Evolutionary conservation across 2,113 vertebrate genomes (phyloP).

Genomic region (Chelonoidis abingdonii): DNA sequence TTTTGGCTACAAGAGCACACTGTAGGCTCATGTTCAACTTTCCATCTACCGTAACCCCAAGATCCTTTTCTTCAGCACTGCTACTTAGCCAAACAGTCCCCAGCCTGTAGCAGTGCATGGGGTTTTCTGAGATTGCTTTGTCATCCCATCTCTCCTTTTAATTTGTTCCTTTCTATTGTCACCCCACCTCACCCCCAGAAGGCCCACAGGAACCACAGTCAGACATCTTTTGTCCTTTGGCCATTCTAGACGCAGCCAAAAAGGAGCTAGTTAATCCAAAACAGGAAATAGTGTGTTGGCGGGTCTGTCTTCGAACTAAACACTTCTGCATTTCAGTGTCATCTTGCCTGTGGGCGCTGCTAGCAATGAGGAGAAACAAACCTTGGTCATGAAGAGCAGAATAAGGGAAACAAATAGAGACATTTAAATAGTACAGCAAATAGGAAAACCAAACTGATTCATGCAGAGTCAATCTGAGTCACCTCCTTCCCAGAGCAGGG

Average conservation of each 20-base stretch:
- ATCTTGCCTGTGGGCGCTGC: background rate
- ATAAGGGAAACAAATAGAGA: background rate
- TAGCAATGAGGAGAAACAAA: background rate
- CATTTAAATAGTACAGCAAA: background rate
- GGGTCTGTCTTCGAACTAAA: background rate
- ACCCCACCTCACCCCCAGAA: background rate
- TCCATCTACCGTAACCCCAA: too few relatives aligned
- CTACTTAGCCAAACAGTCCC: too few relatives aligned
- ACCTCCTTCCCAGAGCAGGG: background rate
- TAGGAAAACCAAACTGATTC: background rate
- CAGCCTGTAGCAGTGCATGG: too few relatives aligned
- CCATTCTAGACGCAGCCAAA: background rate
- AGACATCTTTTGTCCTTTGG: accelerated
- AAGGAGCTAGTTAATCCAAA: background rate
- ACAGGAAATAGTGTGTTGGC: background rate
- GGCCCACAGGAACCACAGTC: background rate
- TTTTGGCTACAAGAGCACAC: too few relatives aligned
- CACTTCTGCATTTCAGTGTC: background rate
- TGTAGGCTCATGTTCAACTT: too few relatives aligned
- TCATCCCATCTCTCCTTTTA: background rate
- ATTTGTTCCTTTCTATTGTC: background rate
- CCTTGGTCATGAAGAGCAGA: background rate
- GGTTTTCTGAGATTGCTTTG: background rate
- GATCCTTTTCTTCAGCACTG: too few relatives aligned
- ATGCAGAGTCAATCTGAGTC: background rate